Conservation (phyloP, 2,888 invertebrate genomes). For the Euzetes globulus region DNA sequence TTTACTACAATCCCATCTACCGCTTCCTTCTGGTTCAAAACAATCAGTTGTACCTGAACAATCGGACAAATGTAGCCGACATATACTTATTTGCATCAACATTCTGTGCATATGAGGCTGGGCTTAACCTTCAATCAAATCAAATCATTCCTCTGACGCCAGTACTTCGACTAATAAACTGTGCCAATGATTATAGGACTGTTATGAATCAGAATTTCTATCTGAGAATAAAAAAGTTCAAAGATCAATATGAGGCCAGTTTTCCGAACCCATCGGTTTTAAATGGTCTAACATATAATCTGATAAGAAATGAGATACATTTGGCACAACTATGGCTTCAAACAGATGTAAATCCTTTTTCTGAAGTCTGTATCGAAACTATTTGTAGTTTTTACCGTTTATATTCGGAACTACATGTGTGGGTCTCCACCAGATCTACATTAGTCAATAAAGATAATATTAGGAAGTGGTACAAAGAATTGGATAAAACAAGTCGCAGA, state of each 20-base stretch:
- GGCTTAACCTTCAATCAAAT: not conserved
- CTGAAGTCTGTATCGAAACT: not conserved
- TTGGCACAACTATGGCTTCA: not conserved
- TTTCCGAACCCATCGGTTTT: not conserved
- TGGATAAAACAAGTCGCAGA: not conserved
- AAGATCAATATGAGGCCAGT: not conserved
- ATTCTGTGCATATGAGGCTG: not conserved
- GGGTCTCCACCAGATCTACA: not conserved
- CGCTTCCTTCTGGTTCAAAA: constrained; percentile 11
- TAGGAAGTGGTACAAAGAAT: not conserved
- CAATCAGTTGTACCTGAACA: not conserved
- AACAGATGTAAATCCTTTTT: not conserved
- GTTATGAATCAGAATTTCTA: not conserved
- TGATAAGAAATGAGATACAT: not conserved
- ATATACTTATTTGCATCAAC: not conserved
- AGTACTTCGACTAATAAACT: not conserved
- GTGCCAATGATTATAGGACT: not conserved
- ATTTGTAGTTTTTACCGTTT: not conserved
- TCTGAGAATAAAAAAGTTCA: not conserved
- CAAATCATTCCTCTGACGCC: not conserved
- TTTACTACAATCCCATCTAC: constrained; percentile 17
- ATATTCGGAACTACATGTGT: not conserved
- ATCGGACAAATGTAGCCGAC: not conserved
- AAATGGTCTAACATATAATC: not conserved
- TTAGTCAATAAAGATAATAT: not conserved